phyloP scores from a whole-genome alignment of 2,888 invertebrate genomes.

The Andrena bucephala region DNA sequence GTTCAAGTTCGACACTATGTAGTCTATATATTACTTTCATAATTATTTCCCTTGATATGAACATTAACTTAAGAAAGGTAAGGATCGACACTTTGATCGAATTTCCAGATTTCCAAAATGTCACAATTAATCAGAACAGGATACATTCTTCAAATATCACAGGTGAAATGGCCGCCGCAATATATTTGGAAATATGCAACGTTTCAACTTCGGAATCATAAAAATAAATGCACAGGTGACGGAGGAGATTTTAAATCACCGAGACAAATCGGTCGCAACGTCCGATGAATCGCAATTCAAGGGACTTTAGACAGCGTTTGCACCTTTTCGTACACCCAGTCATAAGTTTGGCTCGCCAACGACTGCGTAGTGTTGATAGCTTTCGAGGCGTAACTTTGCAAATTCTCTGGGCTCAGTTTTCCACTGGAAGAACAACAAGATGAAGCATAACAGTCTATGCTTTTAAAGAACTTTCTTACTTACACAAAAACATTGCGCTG shows the following conservation, averaged over 20 bases:
- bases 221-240: constrained; percentile 80
- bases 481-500: constrained; percentile 92
- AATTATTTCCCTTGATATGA: constrained; percentile 47
- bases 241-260: constrained; percentile 65
- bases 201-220: constrained; percentile 72
- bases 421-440: constrained; percentile 86
- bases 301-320: constrained; percentile 90
- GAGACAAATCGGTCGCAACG: constrained; percentile 46
- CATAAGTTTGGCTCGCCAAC: constrained; percentile 89
- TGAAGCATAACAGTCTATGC: background rate
- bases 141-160: constrained; percentile 81
- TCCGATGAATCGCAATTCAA: constrained; percentile 81
- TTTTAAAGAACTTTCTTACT: constrained; percentile 84
- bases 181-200: constrained; percentile 69
- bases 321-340: constrained; percentile 92
- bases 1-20: constrained; percentile 54
- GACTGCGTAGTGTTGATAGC: constrained; percentile 90
- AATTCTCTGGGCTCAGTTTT: constrained; percentile 91
- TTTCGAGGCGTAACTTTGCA: constrained; percentile 89
- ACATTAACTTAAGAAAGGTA: constrained; percentile 43
- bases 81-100: constrained; percentile 29
- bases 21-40: constrained; percentile 66
- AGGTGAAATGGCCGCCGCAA: constrained; percentile 81
- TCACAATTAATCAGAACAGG: constrained; percentile 63
- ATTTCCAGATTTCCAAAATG: constrained; percentile 56